Evolutionary conservation across 2,888 invertebrate genomes (phyloP).

Genomic region (Polia nebulosa): DNA sequence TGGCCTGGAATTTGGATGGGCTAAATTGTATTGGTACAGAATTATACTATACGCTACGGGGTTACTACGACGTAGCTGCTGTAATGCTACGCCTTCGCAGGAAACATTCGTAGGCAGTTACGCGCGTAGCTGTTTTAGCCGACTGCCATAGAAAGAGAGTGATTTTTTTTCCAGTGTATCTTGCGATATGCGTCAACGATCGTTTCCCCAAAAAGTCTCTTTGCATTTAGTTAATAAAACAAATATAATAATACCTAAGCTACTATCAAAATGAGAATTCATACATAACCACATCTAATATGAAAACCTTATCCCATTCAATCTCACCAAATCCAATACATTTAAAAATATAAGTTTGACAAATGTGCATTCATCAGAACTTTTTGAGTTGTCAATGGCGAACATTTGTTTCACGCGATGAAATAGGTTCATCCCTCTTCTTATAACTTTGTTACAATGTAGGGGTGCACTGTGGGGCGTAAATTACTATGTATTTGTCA

Average conservation of each 20-base stretch:
- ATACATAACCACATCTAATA: background rate
- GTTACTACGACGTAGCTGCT: constrained; percentile 36
- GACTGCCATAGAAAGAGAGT: too few species aligned
- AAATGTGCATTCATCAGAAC: constrained; percentile 60
- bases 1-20: background rate
- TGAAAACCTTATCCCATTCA: constrained; percentile 40
- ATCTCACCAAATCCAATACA: constrained; percentile 35
- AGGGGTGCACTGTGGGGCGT: constrained; percentile 44
- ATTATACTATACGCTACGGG: background rate
- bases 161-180: too few species aligned
- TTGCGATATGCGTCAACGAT: too few species aligned
- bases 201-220: too few species aligned
- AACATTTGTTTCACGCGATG: constrained; percentile 59
- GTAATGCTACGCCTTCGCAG: constrained; percentile 33
- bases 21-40: background rate
- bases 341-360: constrained; percentile 57
- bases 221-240: too few species aligned
- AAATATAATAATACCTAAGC: background rate
- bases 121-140: too few species aligned
- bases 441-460: constrained; percentile 61
- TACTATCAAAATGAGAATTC: background rate
- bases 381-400: constrained; percentile 64
- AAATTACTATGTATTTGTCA: constrained; percentile 59
- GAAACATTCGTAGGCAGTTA: constrained; percentile 11
- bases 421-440: constrained; percentile 26